phyloP scores from a whole-genome alignment of 2,888 invertebrate genomes.

The Rotaria magnacalcarata region DNA sequence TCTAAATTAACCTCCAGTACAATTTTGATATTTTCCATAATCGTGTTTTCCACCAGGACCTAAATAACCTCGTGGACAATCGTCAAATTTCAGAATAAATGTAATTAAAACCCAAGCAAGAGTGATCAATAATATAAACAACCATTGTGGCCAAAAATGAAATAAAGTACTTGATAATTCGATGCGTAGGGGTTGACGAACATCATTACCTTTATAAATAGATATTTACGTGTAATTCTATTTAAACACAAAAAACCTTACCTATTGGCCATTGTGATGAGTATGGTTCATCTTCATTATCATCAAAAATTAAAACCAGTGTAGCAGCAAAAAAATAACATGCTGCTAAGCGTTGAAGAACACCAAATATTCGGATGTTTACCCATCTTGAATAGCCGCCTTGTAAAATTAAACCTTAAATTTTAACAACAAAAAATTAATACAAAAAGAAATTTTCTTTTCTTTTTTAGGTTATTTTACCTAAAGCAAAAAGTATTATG shows the following conservation, averaged over 20 bases:
- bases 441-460: not conserved
- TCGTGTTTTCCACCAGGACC: constrained; percentile 73
- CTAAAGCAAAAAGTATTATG: constrained; percentile 36
- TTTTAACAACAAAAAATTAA: not conserved
- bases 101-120: constrained; percentile 39
- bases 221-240: not conserved
- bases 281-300: not conserved
- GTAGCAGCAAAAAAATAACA: constrained; percentile 73
- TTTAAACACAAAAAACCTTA: not conserved
- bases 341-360: constrained; percentile 80
- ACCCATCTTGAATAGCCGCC: not conserved
- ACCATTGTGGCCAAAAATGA: constrained; percentile 38
- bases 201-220: not conserved
- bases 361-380: constrained; percentile 73
- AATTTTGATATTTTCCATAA: constrained; percentile 61
- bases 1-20: constrained; percentile 70
- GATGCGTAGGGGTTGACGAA: not conserved
- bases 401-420: not conserved
- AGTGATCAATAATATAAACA: constrained; percentile 39
- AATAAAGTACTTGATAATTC: not conserved
- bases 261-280: not conserved
- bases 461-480: not conserved
- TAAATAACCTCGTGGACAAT: constrained; percentile 42
- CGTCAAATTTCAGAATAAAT: constrained; percentile 38
- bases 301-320: constrained; percentile 58